phyloP scores from a whole-genome alignment of 2,888 invertebrate species.

The Megastigmus dorsalis region DNA sequence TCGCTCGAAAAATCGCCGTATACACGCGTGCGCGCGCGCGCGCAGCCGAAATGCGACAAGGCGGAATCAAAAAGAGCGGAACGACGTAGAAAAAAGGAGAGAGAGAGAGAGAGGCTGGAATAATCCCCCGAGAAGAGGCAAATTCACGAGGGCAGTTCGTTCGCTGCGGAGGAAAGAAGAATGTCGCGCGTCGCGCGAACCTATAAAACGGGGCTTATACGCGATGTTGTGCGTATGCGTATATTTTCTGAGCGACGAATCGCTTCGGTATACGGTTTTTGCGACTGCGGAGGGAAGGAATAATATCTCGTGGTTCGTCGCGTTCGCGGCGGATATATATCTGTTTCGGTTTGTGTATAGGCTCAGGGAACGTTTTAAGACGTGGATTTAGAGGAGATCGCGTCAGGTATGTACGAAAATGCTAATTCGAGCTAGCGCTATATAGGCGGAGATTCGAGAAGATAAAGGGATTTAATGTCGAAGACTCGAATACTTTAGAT shows the following conservation, averaged over 20 bases:
- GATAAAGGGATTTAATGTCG: neutral
- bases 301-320: too few relatives aligned
- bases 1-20: constrained; percentile 32
- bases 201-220: constrained; percentile 3
- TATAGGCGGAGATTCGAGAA: neutral
- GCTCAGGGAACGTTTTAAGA: neutral
- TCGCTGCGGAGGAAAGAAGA: neutral
- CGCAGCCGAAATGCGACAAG: neutral
- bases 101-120: neutral
- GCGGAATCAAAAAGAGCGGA: neutral
- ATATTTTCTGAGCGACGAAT: constrained; percentile 11
- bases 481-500: neutral
- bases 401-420: neutral
- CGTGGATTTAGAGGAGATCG: neutral
- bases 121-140: constrained; percentile 22
- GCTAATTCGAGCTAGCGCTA: neutral
- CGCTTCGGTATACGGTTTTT: neutral
- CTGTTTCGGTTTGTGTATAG: too few relatives aligned
- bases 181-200: neutral
- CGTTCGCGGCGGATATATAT: too few relatives aligned
- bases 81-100: neutral
- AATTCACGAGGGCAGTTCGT: constrained; percentile 1
- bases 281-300: neutral
- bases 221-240: too few relatives aligned
- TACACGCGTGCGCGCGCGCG: neutral